Base-by-base conservation (phyloP, 2,888 invertebrate species). In the Drosophila paracracens region DNA sequence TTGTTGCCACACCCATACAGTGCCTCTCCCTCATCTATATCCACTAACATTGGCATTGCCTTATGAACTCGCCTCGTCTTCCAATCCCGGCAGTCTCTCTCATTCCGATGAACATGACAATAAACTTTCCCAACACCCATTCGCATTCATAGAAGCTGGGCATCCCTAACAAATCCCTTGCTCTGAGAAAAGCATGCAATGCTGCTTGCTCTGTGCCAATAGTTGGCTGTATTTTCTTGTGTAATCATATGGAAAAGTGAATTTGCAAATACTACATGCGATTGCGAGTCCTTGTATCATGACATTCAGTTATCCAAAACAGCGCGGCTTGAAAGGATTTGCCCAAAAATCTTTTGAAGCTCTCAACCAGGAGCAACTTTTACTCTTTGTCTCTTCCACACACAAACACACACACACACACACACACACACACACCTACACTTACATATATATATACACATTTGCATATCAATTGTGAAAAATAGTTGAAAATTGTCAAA, bases 181-280 rank as follows among this genome's bases (percentile, higher is more conserved):
- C 31, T 31, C 31, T 10, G 43, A 29, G 36, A 54, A 52, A 54
- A 61, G 52, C 51, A 56, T 16, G 36, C 36, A 72, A 53, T 64
- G 65, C 21, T 71, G 58, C 67, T 64, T 71, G 66, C 60, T 52
- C 69, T 74, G 51, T 67, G 81, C 76, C 87, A 90, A 86, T 90
- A 81, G 79, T 88, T 85, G 80, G 72, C 82, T 88, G 84, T 82
- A 83, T 89, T 82, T 82, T 81, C 78, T 74, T 78, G 88, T 83
- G 86, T 88, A 91, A 88, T 91, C 88, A 83, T 82, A 82, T 87
- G 88, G 82, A 88, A 91, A 91, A 91, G 81, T 87, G 86, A 89
- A 89, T 91, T 88, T 89, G 79, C 79, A 91, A 91, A 90, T 88
- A 88, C 75, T 74, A 84, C 85, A 84, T 84, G 73, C 70, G 73